Conservation (phyloP, 2,797 vertebrate genomes). For the Clarias platycephalus region DNA sequence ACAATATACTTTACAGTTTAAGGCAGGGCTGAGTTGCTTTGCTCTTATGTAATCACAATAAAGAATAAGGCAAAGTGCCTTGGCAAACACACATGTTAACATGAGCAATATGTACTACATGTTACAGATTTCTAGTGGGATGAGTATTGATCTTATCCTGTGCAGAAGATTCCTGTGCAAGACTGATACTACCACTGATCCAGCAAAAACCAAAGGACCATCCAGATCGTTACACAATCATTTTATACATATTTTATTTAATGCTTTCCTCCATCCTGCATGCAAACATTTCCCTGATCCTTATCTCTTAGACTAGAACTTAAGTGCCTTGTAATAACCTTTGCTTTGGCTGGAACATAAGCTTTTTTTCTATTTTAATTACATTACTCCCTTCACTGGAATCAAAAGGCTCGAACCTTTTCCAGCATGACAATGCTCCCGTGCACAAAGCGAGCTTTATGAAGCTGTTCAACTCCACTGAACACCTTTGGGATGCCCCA, state of each 20-base stretch:
- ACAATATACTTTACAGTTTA: conserved; percentile 12
- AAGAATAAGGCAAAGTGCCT: neutral
- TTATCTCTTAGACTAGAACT: neutral
- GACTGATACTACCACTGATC: neutral
- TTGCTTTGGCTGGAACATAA: neutral
- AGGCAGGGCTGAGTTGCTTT: conserved; percentile 15
- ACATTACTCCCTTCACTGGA: neutral
- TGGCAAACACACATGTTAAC: neutral
- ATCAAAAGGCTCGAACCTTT: neutral
- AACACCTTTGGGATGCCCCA: neutral
- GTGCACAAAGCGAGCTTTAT: neutral
- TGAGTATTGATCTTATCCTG: neutral
- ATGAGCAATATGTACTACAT: neutral
- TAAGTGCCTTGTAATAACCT: neutral
- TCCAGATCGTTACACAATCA: neutral
- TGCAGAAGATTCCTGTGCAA: neutral
- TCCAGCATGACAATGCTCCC: neutral
- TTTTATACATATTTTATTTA: neutral
- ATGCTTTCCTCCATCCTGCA: neutral
- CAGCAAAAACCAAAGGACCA: neutral
- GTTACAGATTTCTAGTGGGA: neutral
- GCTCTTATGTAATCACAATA: conserved; percentile 21
- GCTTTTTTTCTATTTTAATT: neutral
- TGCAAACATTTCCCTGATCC: no score
- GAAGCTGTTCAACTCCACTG: neutral